These are phyloP conservation scores for Drosophila pachea DNA, from an alignment of 1,140 invertebrate species.

Conservation along the genomic window DNA sequence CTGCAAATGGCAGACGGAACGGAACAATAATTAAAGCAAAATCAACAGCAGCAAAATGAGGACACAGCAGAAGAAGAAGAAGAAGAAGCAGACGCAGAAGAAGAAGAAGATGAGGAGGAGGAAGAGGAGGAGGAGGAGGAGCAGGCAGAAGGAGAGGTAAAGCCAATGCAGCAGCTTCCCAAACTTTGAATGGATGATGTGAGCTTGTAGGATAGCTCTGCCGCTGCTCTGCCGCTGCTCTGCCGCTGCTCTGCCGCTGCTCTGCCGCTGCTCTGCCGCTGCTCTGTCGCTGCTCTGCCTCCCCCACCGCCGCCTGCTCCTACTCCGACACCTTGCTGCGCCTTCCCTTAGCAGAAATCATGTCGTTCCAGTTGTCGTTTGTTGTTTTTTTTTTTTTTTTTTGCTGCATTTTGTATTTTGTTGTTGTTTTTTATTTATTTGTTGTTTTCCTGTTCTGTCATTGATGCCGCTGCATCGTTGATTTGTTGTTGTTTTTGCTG, in stretches of 20 bases:
- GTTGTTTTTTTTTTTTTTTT: slow-evolving; percentile 20
- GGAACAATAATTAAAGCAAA: slow-evolving; percentile 76
- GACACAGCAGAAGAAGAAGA: slow-evolving; percentile 10
- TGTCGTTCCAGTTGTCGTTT: slow-evolving; percentile 28
- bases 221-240: not conserved
- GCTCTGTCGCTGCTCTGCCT: not conserved
- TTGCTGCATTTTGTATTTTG: slow-evolving; percentile 30
- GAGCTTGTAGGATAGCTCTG: slow-evolving; percentile 4
- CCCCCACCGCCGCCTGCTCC: too few species aligned
- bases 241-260: not conserved
- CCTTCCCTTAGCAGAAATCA: slow-evolving; percentile 31
- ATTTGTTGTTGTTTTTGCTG: slow-evolving; percentile 62
- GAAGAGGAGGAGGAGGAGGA: not conserved
- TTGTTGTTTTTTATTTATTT: slow-evolving; percentile 31
- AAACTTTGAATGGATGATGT: slow-evolving; percentile 50
- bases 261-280: not conserved
- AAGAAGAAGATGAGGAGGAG: not conserved
- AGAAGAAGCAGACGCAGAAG: not conserved
- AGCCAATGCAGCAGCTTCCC: slow-evolving; percentile 36
- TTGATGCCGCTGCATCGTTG: slow-evolving; percentile 55
- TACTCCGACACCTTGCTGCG: too few species aligned
- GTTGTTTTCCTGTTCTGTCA: slow-evolving; percentile 52
- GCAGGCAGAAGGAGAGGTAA: not conserved
- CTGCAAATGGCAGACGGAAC: slow-evolving; percentile 69
- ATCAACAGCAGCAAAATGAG: slow-evolving; percentile 52